Conservation (phyloP, 2,888 invertebrate genomes). For the Gisinianus flammeolus region DNA sequence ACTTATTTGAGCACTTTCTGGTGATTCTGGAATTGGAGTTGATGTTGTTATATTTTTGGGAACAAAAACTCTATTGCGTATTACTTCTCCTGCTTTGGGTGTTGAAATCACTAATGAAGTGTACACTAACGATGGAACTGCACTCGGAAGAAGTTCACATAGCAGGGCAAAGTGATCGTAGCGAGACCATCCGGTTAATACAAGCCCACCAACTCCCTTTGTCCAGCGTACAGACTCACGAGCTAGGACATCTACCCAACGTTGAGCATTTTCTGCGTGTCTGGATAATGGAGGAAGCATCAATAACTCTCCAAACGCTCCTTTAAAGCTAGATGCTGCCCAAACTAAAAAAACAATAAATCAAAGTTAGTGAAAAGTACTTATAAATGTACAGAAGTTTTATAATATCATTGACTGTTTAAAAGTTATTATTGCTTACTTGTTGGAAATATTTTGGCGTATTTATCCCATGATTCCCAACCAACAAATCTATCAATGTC, state of each 20-base stretch:
- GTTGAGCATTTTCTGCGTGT: slow-evolving; percentile 73
- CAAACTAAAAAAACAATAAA: slow-evolving; percentile 65
- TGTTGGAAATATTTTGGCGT: slow-evolving; percentile 70
- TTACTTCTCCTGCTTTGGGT: slow-evolving; percentile 46
- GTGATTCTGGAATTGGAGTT: background rate
- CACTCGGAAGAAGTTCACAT: slow-evolving; percentile 72
- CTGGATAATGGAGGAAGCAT: slow-evolving; percentile 71
- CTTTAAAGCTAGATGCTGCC: slow-evolving; percentile 84
- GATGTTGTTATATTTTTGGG: slow-evolving; percentile 20
- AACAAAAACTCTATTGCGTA: slow-evolving; percentile 56
- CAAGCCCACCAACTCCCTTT: slow-evolving; percentile 59
- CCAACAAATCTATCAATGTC: slow-evolving; percentile 68
- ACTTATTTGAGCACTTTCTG: background rate
- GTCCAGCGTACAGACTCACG: slow-evolving; percentile 56
- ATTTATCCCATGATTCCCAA: slow-evolving; percentile 69
- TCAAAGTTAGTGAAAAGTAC: no score
- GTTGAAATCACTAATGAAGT: slow-evolving; percentile 52
- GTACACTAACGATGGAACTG: slow-evolving; percentile 69
- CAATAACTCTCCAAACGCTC: slow-evolving; percentile 78
- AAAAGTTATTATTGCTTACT: slow-evolving; percentile 39
- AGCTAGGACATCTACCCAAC: slow-evolving; percentile 66
- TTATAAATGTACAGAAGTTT: no score
- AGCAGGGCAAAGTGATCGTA: slow-evolving; percentile 75
- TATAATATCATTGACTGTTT: no score
- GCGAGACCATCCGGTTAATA: slow-evolving; percentile 61